Evolutionary conservation across 2,113 vertebrate species (phyloP).

Genomic region (Cryptomyrus ogoouensis): DNA sequence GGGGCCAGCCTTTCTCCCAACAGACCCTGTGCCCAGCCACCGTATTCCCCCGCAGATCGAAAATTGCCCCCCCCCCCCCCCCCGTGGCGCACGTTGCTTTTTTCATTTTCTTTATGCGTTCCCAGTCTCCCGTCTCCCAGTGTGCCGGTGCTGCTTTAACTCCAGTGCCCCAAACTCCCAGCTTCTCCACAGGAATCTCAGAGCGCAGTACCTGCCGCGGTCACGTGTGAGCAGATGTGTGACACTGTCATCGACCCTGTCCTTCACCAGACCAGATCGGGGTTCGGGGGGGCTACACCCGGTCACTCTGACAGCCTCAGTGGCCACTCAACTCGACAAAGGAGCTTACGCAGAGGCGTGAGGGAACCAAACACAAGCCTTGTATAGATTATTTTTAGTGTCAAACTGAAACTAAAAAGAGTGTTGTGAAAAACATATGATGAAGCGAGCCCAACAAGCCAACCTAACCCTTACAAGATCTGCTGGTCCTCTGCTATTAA

Average conservation of each 20-base stretch:
- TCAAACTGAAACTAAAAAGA: background rate
- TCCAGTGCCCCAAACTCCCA: background rate
- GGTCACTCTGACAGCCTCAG: background rate
- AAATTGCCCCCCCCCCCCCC: too few relatives aligned
- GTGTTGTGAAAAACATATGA: background rate
- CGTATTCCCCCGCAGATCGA: background rate
- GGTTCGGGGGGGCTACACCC: background rate
- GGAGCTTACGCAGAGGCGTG: background rate
- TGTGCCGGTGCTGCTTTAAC: background rate
- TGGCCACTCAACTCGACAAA: background rate
- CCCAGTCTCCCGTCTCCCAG: background rate
- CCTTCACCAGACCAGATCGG: background rate
- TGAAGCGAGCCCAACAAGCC: background rate
- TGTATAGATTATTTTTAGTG: background rate
- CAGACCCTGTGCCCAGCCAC: conserved; percentile 16
- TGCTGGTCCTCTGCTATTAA: background rate
- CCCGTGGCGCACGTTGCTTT: background rate
- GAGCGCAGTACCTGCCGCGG: background rate
- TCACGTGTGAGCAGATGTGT: background rate
- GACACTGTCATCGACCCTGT: background rate
- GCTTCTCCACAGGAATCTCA: background rate
- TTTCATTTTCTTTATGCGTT: background rate
- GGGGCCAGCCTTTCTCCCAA: conserved; percentile 21
- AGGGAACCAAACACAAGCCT: background rate
- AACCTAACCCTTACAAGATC: background rate